Base-by-base conservation (phyloP, 2,113 vertebrate genomes). In the Hippocampus guttulatus region DNA sequence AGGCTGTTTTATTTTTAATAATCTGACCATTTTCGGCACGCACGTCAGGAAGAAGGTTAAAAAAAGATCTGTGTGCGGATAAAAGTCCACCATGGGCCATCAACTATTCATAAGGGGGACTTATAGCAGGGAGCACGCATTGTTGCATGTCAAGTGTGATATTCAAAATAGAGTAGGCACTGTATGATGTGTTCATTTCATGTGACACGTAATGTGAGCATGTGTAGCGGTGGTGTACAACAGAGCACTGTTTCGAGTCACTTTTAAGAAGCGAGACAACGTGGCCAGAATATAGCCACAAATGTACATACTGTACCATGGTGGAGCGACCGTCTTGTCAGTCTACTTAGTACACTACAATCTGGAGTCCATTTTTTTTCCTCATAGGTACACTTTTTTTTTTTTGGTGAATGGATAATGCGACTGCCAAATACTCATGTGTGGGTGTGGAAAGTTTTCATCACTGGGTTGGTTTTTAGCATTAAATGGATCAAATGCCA, bases 41-140 rank as follows among this genome's bases (percentile, higher is more conserved):
- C 38, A 45, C 6, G 8, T n/a, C 1, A 49, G 41, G 7, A 40
- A 40, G 54, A 21, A 66, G 20, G n/a, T 0, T 12, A 45, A 45
- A 45, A 55, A 60, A 63, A 47, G 41, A 41, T 12, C 38, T 8
- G 9, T 0, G 3, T 45, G 23, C n/a, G 20, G 41, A 18, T 15
- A 0, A 40, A 30, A 40, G 68, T 64, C 67, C 55, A 43, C 27
- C 52, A 73, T 54, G 60, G 5, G 3, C 15, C 5, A 38, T 75
- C 70, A 68, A 75, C 73, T 68, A 83, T 76, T 76, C 60, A 83
- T 61, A 21, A 0, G 23, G 58, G 33, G 58, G 57, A 51, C 55
- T 60, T 45, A 27, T 64, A n/a, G 60, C 64, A 70, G 57, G 30
- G 69, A 67, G 76, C 66, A 61, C 12, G 15, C 41, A 65, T 58